phyloP scores from a whole-genome alignment of 2,888 invertebrate genomes.

The Metalampra italica region DNA sequence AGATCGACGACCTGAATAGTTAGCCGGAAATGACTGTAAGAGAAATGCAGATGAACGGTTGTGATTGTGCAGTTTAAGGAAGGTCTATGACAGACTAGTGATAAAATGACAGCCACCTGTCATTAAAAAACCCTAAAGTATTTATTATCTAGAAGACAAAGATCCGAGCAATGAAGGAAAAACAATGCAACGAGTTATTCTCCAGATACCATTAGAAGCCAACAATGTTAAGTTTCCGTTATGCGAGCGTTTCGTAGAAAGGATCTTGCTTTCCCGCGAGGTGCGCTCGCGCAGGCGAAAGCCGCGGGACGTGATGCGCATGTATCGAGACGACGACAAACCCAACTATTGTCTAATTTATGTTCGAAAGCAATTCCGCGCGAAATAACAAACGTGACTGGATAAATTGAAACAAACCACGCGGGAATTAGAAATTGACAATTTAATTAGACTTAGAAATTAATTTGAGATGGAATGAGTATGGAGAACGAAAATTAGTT shows the following conservation, averaged over 20 bases:
- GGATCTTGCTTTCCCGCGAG: conserved; percentile 28
- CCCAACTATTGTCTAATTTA: conserved; percentile 13
- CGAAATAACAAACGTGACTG: conserved; percentile 47
- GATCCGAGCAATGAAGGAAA: background rate
- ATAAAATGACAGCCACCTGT: too few species aligned
- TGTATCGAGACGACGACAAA: conserved; percentile 22
- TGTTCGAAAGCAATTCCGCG: conserved; percentile 29
- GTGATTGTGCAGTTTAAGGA: too few species aligned
- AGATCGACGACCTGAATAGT: too few species aligned
- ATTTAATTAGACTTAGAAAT: conserved; percentile 1
- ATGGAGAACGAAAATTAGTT: too few species aligned
- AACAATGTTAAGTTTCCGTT: conserved; percentile 7
- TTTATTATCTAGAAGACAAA: too few species aligned
- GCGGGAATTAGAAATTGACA: conserved; percentile 21
- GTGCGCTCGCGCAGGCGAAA: conserved; percentile 40
- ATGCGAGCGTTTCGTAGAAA: conserved; percentile 26
- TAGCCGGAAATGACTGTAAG: too few species aligned
- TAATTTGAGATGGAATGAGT: conserved; percentile 5
- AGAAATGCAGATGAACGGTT: too few species aligned
- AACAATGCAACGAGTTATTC: conserved; percentile 9
- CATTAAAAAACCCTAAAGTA: too few species aligned
- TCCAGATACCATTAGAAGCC: background rate
- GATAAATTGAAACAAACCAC: conserved; percentile 29
- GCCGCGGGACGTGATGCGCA: conserved; percentile 58
- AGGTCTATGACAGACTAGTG: too few species aligned